These are phyloP conservation scores for Hedychridium roseum DNA, from an alignment of 2,888 invertebrate species.

Conservation along the genomic window DNA sequence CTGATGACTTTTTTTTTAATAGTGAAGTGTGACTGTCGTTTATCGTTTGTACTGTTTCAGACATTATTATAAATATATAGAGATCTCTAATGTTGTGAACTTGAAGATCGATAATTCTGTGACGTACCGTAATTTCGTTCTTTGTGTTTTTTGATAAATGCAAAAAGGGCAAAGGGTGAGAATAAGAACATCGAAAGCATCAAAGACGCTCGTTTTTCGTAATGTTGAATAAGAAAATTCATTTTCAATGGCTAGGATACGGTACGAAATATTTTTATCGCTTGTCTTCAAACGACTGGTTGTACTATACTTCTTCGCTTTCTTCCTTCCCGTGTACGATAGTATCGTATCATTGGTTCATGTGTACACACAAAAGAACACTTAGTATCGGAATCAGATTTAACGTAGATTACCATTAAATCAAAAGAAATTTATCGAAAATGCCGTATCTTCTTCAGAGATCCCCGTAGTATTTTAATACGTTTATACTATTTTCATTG, in stretches of 20 bases:
- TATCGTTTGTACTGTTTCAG: slow-evolving; percentile 20
- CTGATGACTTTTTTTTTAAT: slow-evolving; percentile 35
- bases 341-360: slow-evolving; percentile 13
- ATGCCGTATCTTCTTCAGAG: too few relatives aligned
- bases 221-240: too few relatives aligned
- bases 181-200: background rate
- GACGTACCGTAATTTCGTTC: slow-evolving; percentile 5
- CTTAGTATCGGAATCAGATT: slow-evolving; percentile 19
- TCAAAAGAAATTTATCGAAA: background rate
- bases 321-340: slow-evolving; percentile 13
- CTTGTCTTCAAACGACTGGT: slow-evolving; percentile 39
- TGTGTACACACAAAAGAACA: slow-evolving; percentile 7
- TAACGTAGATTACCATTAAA: background rate
- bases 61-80: slow-evolving; percentile 24
- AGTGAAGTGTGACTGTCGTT: slow-evolving; percentile 35
- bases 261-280: slow-evolving; percentile 32
- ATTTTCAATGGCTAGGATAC: too few relatives aligned
- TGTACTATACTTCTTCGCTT: slow-evolving; percentile 45
- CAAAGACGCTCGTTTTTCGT: background rate
- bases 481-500: too few relatives aligned
- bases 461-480: too few relatives aligned
- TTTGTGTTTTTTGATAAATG: background rate
- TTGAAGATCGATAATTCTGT: slow-evolving; percentile 14
- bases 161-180: background rate
- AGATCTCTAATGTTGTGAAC: slow-evolving; percentile 23